These are phyloP conservation scores for Protosalanx chinensis DNA, from an alignment of 2,797 vertebrate species.

Conservation along the genomic window DNA sequence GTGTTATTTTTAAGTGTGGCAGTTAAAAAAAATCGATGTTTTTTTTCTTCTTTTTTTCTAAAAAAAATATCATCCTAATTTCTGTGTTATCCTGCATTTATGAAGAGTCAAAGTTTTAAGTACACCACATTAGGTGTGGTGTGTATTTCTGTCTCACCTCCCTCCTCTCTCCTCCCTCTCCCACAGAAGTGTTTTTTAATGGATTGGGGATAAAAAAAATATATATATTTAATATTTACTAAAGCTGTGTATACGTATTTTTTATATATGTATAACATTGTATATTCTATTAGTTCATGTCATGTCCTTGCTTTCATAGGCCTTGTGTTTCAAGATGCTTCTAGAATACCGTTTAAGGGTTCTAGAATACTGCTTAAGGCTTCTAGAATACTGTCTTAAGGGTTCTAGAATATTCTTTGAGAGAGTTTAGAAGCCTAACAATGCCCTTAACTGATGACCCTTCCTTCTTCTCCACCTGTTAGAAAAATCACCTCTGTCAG, in stretches of 20 bases:
- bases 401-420: background rate
- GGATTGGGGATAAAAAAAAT: background rate
- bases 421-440: background rate
- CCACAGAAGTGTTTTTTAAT: background rate
- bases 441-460: background rate
- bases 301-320: background rate
- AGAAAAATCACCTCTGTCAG: background rate
- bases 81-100: slow-evolving; percentile 5
- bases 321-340: background rate
- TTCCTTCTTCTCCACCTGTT: slow-evolving; percentile 2
- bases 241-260: background rate
- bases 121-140: slow-evolving; percentile 24
- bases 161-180: background rate
- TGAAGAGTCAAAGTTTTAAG: slow-evolving; percentile 13
- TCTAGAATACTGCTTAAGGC: background rate
- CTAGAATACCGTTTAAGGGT: background rate
- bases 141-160: slow-evolving; percentile 7
- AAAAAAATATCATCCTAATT: background rate
- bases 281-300: background rate
- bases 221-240: background rate
- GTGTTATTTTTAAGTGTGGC: slow-evolving; percentile 1
- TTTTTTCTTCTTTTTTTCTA: background rate
- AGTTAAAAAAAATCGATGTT: background rate
- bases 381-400: background rate
- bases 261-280: background rate